Conservation (phyloP, 2,113 vertebrate species). For the Ictidomys tridecemlineatus region DNA sequence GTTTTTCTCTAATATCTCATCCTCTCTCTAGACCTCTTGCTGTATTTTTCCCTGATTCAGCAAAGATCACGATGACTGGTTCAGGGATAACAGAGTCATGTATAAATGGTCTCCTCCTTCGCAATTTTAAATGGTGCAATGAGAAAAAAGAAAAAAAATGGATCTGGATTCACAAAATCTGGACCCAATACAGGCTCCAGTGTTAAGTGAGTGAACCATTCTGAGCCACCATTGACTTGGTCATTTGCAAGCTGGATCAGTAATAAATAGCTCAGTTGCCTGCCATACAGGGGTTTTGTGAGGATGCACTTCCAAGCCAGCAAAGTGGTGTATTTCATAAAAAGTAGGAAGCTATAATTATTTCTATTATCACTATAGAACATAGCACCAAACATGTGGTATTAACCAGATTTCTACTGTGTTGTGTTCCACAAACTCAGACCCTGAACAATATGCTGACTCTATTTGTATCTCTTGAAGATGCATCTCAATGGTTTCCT, state of each 20-base stretch:
- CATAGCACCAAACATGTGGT: neutral
- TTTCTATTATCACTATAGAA: neutral
- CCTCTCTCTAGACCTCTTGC: neutral
- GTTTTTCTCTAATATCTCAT: neutral
- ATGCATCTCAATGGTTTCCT: slow-evolving; percentile 14
- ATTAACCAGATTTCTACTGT: neutral
- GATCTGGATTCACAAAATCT: neutral
- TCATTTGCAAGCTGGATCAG: neutral
- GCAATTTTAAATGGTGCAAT: neutral
- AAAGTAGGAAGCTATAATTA: slow-evolving; percentile 18
- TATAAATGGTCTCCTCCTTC: neutral
- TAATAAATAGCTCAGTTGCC: neutral
- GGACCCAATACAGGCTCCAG: neutral
- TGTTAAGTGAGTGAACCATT: neutral
- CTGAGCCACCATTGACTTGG: neutral
- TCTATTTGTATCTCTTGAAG: neutral
- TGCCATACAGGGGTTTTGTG: neutral
- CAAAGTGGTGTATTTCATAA: neutral
- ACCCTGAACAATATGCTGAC: neutral
- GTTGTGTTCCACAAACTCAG: neutral
- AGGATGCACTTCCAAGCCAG: neutral
- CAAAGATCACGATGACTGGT: neutral
- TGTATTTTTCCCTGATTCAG: neutral
- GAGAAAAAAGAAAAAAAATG: neutral
- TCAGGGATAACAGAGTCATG: neutral